Percentiles rank a stretch among this genome's conserved stretches.
Evolutionary conservation across 2,888 invertebrate genomes (phyloP).

Genomic region (Pseudococcus jackbeardsleyi): DNA sequence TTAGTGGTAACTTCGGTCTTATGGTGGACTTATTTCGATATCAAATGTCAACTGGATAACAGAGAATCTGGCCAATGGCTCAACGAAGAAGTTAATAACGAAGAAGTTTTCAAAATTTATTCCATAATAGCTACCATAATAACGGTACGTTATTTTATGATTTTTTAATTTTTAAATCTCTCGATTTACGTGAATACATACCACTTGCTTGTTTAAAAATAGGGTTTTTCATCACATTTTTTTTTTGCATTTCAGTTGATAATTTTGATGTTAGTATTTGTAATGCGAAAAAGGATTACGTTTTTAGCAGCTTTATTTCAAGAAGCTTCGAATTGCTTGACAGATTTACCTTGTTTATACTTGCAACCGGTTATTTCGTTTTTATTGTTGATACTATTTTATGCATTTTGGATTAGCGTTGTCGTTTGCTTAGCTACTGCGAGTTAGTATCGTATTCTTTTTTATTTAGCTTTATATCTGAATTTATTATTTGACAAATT

Average conservation of each 20-base stretch:
- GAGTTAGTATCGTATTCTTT: constrained; percentile 74
- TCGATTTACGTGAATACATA: not conserved
- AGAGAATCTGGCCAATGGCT: constrained; percentile 73
- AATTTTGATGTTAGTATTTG: constrained; percentile 80
- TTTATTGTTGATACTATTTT: constrained; percentile 81
- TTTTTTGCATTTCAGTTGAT: constrained; percentile 74
- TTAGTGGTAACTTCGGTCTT: constrained; percentile 79
- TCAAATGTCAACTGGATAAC: constrained; percentile 77
- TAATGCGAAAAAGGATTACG: constrained; percentile 84
- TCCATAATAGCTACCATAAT: constrained; percentile 89
- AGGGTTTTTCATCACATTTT: not conserved
- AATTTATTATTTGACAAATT: constrained; percentile 3
- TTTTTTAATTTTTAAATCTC: not conserved
- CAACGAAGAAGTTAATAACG: constrained; percentile 86
- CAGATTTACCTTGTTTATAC: constrained; percentile 86
- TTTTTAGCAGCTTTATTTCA: constrained; percentile 88
- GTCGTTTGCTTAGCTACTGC: constrained; percentile 89
- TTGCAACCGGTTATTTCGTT: constrained; percentile 89
- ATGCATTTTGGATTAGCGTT: constrained; percentile 88
- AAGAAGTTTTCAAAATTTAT: constrained; percentile 86
- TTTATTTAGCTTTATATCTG: not conserved
- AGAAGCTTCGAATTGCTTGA: constrained; percentile 90
- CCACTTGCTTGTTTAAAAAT: not conserved
- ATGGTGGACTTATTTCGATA: constrained; percentile 90
- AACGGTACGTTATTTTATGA: constrained; percentile 75